Base-by-base conservation (phyloP, 2,797 vertebrate species). In the Gymnopithys bicolor region DNA sequence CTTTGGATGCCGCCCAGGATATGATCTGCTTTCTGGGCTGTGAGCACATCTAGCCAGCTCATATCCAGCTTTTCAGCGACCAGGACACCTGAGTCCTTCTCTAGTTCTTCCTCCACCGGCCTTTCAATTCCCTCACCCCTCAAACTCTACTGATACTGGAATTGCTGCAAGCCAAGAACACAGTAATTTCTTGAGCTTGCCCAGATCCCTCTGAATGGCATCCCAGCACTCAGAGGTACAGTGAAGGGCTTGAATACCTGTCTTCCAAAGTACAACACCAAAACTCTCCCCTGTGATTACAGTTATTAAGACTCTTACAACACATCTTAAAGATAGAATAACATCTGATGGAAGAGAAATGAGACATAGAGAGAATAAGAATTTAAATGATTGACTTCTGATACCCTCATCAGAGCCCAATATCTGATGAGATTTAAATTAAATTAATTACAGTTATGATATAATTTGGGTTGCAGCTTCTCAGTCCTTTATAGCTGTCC, bases 111-210 rank as follows among this genome's bases (percentile, higher is more conserved):
- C 10, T 37, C 4, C 1, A 6, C 22, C 37, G 1, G 4, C 5
- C 10, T 75, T 27, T 76, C 21, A 41, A 37, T 24, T 30, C 8
- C 6, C 58, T 73, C 17, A n/a, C 14, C 18, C 4, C 6, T 13
- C 15, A 81, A 25, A 19, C 9, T 32, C 12, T 52, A 24, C 13
- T 41, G 46, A 60, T 37, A 43, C 6, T 1, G 10, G 11, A 7
- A 5, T 2, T 59, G 19, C 5, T 53, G 19, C 1, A 3, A 0
- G 4, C 7, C 6, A 21, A 7, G 9, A 74, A 10, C 8, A 53
- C 6, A 5, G 11, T 9, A 8, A 49, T 30, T 62, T 84, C 21
- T 23, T 5, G 2, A 82, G 5, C 35, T 58, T 22, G 10, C n/a
- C 19, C 28, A 27, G 13, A 22, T 79, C 10, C 5, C 3, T 70